Evolutionary conservation across 2,888 invertebrate genomes (phyloP), one percentile per base, ranked within the genome.

Genomic region (Standfussiana lucernea): DNA sequence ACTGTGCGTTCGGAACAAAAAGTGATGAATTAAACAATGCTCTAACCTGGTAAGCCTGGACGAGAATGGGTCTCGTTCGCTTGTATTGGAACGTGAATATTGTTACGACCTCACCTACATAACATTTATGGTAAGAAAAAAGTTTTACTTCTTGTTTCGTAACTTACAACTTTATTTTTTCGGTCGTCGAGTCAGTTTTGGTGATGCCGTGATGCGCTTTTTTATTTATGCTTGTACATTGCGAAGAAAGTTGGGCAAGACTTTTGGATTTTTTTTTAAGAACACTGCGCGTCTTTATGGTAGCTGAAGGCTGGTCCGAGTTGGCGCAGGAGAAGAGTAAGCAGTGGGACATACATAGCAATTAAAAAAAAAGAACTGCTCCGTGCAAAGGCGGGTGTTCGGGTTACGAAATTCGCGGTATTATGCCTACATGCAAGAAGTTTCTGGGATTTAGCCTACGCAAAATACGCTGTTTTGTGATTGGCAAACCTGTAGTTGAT

Each of bases 111-210:
- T 96, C 96, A 96, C 95, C 96, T 94, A 96, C 95, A 93, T 96
- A 93, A 90, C 96, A 86, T 96, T 94, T 96, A 96, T 94, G 96
- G 96, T 96, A 96, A 96, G 96, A 91, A 92, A 94, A 94, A 94
- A 95, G 93, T 95, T 95, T 95, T 95, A 91, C 93, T 94, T 95
- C 91, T 93, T 92, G 93, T 95, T 94, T 95, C 95, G 95, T 95
- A 95, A 95, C 92, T 90, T 88, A 85, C 90, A 90, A 91, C 90
- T 93, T 94, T 92, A 80, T 85, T 86, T 84, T 90, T 91, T 90
- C 64, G 66, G 77, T 45, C 75, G 80, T 71, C 83, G 77, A 85
- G 88, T 83, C 85, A 77, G 70, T 86, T 83, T 81, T 86, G 86
- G 79, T 83, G 85, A 83, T 82, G 86, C 56, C 62, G 69, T 77